Base-by-base conservation (phyloP, 2,888 invertebrate genomes). In the Limnephilus lunatus region DNA sequence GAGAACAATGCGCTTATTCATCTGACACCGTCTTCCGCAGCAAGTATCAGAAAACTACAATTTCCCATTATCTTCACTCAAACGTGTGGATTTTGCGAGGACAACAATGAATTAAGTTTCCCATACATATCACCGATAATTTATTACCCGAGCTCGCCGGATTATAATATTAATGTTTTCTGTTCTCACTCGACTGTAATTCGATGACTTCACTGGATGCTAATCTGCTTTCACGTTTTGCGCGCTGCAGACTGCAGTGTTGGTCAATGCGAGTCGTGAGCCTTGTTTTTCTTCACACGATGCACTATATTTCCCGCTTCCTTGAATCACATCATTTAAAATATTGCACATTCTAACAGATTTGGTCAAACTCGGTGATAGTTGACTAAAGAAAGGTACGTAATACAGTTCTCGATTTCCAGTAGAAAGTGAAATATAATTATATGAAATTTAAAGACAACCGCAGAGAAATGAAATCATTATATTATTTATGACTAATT, bases 151-250 rank as follows among this genome's bases (percentile, higher is more conserved):
- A 82, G 31, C 31, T 32, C 31, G 35, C 83, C 7, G 82, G 19
- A 25, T 25, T 32, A 83, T 32, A 25, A 83, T 25, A 35, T 35
- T 25, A 19, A 30, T 31, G 83, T 83, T 31, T 35, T 83, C 35
- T 25, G 32, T 83, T 35, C 35, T 7, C 83, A 35, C 35, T 31
- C 83, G 68, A 68, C 68, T 68, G 68, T 68, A n/a, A 83, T 32
- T 32, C 83, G 83, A 83, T 83, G 83, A 83, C 83, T 83, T 83
- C 35, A 83, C 15, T 32, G 83, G 9, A 83, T 32, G 25, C 35
- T 32, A 83, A 32, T 83, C 35, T 32, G 35, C 83, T 83, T 83
- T 83, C 83, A 83, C 83, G 83, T 32, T 83, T 32, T 83, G 83
- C 25, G 83, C 32, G 31, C 32, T 82, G 15, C 30, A 81, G 53